Evolutionary conservation across 1,140 invertebrate genomes (phyloP).

Genomic region (Bombus picipes): DNA sequence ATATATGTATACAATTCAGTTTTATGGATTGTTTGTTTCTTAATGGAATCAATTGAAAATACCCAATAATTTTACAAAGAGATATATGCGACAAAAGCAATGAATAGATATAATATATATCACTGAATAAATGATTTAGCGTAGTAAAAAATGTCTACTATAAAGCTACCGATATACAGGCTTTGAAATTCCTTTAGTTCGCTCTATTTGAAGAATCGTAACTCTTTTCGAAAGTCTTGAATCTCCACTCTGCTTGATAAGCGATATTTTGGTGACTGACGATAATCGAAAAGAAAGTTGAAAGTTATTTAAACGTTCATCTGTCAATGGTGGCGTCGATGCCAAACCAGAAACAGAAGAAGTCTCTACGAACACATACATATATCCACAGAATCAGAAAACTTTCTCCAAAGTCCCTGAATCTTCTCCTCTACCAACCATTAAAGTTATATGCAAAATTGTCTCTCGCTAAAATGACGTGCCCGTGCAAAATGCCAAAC

Average conservation of each 20-base stretch:
- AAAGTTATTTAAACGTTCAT: not conserved
- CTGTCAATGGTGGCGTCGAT: not conserved
- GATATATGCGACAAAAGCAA: too few species aligned
- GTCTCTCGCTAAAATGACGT: too few species aligned
- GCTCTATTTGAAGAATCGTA: not conserved
- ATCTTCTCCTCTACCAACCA: too few species aligned
- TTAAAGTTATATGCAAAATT: not conserved
- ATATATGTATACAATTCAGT: too few species aligned
- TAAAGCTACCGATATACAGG: too few species aligned
- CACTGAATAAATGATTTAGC: too few species aligned
- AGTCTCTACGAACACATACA: not conserved
- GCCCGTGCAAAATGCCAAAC: not conserved
- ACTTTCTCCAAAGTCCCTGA: constrained; percentile 7
- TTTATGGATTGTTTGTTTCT: too few species aligned
- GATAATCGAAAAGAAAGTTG: not conserved
- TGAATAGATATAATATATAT: too few species aligned
- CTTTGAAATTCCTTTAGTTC: not conserved
- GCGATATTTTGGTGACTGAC: constrained; percentile 12
- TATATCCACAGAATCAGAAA: not conserved
- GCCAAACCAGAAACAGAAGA: not conserved
- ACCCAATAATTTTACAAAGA: too few species aligned
- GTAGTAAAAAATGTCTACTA: too few species aligned
- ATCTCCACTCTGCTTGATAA: not conserved
- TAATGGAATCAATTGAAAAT: too few species aligned
- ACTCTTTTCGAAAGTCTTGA: not conserved